Base-by-base conservation (phyloP, 2,113 vertebrate genomes). In the Paradoxurus hermaphroditus region DNA sequence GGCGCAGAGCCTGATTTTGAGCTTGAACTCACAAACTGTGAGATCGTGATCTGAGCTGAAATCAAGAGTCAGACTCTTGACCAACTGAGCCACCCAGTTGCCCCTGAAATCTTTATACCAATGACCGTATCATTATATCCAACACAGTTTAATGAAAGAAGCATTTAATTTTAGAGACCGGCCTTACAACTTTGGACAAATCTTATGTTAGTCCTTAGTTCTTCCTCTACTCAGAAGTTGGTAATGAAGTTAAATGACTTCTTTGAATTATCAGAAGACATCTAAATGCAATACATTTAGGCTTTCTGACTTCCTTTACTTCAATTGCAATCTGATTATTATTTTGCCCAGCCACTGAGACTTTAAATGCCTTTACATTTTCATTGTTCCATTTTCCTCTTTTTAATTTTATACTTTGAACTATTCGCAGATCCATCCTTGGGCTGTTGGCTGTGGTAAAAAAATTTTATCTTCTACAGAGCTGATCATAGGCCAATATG, bases 361-460 rank as follows among this genome's bases (percentile, higher is more conserved):
- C 49, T n/a, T 85, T 36, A 23, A 21, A n/a, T 70, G 46, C 46
- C 56, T 68, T 70, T 92, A 49, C 25, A 86, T 79, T 91, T 93
- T 41, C 72, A 39, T 4, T 89, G 34, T 89, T 87, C 56, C 25
- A 19, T 46, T 86, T 68, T 70, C 25, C 49, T 73, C 49, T 70
- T 88, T 94, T 51, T n/a, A 79, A 62, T 63, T 84, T 92, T 89
- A 86, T 21, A 14, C 65, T 93, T 77, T 86, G 53, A 81, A 73
- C 29, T 92, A 56, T 83, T 95, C 39, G 93, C 44, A 95, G 82
- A 67, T 79, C n/a, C 83, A 11, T 79, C 73, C 49, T 96, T 70
- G 63, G 90, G 56, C 62, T 93, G 21, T n/a, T 96, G 90, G 46
- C 6, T 91, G 31, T 90, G 75, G 46, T 18, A 46, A 70, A 59